Base-by-base conservation (phyloP, 2,113 vertebrate genomes). In the Siniperca chuatsi region DNA sequence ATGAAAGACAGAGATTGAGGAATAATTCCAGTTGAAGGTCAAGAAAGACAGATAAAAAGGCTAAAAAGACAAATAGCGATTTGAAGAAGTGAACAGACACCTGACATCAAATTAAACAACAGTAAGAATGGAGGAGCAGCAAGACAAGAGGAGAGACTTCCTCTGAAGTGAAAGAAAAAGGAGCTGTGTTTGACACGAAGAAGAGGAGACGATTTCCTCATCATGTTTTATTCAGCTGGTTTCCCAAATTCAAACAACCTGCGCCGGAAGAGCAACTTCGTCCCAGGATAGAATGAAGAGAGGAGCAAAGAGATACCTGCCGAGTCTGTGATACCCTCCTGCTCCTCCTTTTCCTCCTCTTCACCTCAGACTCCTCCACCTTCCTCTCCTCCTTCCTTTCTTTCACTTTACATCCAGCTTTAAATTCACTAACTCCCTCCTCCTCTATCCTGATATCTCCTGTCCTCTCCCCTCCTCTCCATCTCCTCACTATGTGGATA, bases 401-500 rank as follows among this genome's bases (percentile, higher is more conserved):
- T 82, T 80, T 78, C 71, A 57, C 79, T 83, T 84, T 66, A 66
- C 75, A 77, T 78, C 40, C 81, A 52, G 42, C 48, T 70, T 55
- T 61, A 54, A 78, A 64, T 33, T 35, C 33, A 1, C 65, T 4
- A 8, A 69, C 77, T 44, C 61, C 67, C 71, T 82, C 73, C 73
- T 84, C 74, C 64, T 86, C 75, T 58, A 52, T 23, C 78, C 85
- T 78, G 66, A 52, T 40, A 83, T 81, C 83, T 83, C 82, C 80
- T 78, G 79, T 77, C 82, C 70, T 67, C 35, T 37, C 35, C 35
- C 35, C 57, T 72, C 67, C 64, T 78, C 78, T 83, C 62, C 83
- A 88, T 81, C 87, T 78, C 85, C 91, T 92, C 94, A 94, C 91
- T 94, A 94, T 94, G 94, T 92, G 90, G 94, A 93, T 91, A 83